Base-by-base conservation (phyloP, 2,888 invertebrate genomes). In the Chrysina gloriosa region DNA sequence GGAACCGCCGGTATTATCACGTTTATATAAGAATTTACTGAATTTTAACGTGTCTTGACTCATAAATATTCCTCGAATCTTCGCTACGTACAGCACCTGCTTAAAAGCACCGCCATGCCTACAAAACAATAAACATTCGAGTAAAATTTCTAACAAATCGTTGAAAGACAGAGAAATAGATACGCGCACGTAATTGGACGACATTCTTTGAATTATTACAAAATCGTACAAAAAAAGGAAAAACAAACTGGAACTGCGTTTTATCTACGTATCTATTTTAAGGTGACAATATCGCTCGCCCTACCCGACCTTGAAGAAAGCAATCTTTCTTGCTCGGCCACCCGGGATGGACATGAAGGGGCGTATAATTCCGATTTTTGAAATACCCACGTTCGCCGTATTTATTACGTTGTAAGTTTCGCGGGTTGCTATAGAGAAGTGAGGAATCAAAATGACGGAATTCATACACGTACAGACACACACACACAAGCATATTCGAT, bases 31-130 rank as follows among this genome's bases (percentile, higher is more conserved):
- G 48, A 50, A 50, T 50, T 25, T 50, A 14, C 25, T 11, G 16
- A 14, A 50, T 14, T 50, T 50, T 50, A 14, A 50, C 25, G 48
- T 27, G 14, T 23, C n/a, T 50, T 27, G 48, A 50, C n/a, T 50
- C 48, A 50, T 50, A 25, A 23, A n/a, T 27, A 23, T 50, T 50
- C 48, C 27, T 50, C 5, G 48, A 50, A 50, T 25, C 25, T 47
- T 47, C 23, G 19, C 19, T 23, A 47, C 47, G 47, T 47, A 47
- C 2, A 47, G n/a, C 16, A 45, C 47, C 47, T 47, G 47, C 47
- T 23, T 47, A 6, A n/a, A 47, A 19, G 7, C 9, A 34, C 47
- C n/a, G 36, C 36, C 14, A 11, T 11, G 11, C 11, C 11, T 14
- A n/a, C 14, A 36, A 11, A 36, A 36, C 36, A 36, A 36, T 9